Percentiles rank a stretch among this genome's conserved stretches.
Conservation (phyloP, 2,113 vertebrate genomes). For the Brachyistius frenatus region DNA sequence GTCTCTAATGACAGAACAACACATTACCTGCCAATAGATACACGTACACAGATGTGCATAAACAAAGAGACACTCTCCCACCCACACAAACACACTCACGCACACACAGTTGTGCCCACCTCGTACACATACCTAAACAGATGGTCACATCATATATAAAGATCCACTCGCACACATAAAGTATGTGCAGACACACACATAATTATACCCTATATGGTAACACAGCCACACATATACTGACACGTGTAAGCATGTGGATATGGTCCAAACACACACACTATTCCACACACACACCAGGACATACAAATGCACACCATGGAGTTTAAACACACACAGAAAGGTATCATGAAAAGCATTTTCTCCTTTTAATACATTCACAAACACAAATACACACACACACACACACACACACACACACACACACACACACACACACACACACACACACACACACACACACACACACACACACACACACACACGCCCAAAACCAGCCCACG, state of each 20-base stretch:
- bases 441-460: slow-evolving; percentile 5
- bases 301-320: slow-evolving; percentile 5
- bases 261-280: slow-evolving; percentile 9
- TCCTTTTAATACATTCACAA: slow-evolving; percentile 28
- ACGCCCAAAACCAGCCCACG: slow-evolving; percentile 57
- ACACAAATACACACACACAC: slow-evolving; percentile 14
- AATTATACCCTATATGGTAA: slow-evolving; percentile 35
- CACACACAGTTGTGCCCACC: slow-evolving; percentile 3
- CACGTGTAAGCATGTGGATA: slow-evolving; percentile 4
- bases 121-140: slow-evolving; percentile 43
- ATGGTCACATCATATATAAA: slow-evolving; percentile 52
- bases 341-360: slow-evolving; percentile 49
- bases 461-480: slow-evolving; percentile 29
- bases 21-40: slow-evolving; percentile 22
- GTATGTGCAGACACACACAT: slow-evolving; percentile 35
- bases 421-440: slow-evolving; percentile 36
- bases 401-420: slow-evolving; percentile 15
- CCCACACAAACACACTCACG: background rate
- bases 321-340: slow-evolving; percentile 40
- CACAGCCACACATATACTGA: slow-evolving; percentile 12
- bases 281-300: background rate
- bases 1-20: slow-evolving; percentile 43
- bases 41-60: slow-evolving; percentile 32
- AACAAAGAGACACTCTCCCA: slow-evolving; percentile 59
- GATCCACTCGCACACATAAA: slow-evolving; percentile 34